Evolutionary conservation across 2,888 invertebrate species (phyloP), one percentile per base, ranked within the genome.

Genomic region (Trichopoda pennipes): DNA sequence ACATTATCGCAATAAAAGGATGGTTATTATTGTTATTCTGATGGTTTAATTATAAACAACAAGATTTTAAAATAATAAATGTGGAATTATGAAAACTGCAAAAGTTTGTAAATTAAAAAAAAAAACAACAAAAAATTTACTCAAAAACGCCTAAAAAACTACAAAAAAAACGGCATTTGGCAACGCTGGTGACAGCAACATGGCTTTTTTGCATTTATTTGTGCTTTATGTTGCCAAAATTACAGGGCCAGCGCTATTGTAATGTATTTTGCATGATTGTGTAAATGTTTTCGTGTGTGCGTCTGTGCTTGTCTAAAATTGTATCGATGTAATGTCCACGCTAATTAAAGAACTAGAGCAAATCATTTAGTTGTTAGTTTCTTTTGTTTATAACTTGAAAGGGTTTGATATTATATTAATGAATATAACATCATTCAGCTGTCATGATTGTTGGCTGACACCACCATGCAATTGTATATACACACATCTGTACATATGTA

Each of bases 321-420:
- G 66, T 9, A 8, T 56, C 55, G 17, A 61, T 61, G 35, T 60
- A 60, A 76, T 55, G 61, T 76, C 44, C 35, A 77, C 75, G 55
- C 68, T 35, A 79, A 63, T 51, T 56, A 19, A 76, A 60, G 79
- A 82, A 82, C 63, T 82, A 76, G 82, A 82, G 82, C 82, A 79
- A 82, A 79, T 72, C 79, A 53, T 51, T 76, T 35, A 49, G 56
- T 69, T 51, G 61, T 55, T 76, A 47, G 61, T 72, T 76, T 82
- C 79, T 63, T 75, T 79, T 82, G 70, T 74, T 60, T 58, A 23
- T 35, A 38, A 49, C 56, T 56, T 42, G 47, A 19, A 55, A 35
- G 56, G 32, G 55, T 55, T 56, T 60, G n/a, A 23, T 60, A 72
- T 60, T 73, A 47, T 75, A 64, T 58, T 73, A 58, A 79, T 73